These are phyloP conservation scores for Micronycteris hirsuta DNA, from an alignment of 2,113 vertebrate genomes.

Conservation along the genomic window DNA sequence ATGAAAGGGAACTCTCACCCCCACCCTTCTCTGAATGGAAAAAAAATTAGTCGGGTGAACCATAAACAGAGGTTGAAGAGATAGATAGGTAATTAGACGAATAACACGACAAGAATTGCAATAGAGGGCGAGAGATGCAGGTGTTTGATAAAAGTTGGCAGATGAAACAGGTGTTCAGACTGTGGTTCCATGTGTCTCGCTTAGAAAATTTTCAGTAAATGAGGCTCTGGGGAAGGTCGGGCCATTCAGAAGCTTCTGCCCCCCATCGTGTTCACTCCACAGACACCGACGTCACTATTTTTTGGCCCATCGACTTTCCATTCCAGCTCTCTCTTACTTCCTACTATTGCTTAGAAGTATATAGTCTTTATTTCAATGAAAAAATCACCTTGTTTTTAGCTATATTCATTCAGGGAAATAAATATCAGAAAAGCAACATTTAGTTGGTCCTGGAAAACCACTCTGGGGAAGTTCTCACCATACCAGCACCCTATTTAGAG, in stretches of 20 bases:
- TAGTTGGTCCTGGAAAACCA: not conserved
- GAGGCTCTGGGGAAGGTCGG: not conserved
- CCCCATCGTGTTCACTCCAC: not conserved
- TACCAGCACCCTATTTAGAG: not conserved
- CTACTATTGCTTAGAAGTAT: not conserved
- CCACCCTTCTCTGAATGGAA: slow-evolving; percentile 54
- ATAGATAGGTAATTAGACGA: not conserved
- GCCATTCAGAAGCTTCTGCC: not conserved
- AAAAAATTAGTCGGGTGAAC: slow-evolving; percentile 54
- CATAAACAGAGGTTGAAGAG: slow-evolving; percentile 30
- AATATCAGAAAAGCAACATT: not conserved
- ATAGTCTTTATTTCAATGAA: not conserved
- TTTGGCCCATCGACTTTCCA: not conserved
- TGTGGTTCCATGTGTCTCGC: not conserved
- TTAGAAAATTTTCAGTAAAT: not conserved
- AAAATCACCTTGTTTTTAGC: not conserved
- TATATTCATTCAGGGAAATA: not conserved
- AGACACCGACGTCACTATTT: not conserved
- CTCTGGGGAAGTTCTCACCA: not conserved
- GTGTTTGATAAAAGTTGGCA: not conserved
- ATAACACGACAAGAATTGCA: not conserved
- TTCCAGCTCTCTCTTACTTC: not conserved
- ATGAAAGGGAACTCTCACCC: slow-evolving; percentile 62
- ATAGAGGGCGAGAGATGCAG: not conserved
- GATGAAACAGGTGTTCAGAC: not conserved